Evolutionary conservation across 2,113 vertebrate species (phyloP), one percentile per base, ranked within the genome.

Genomic region (Scalopus aquaticus): DNA sequence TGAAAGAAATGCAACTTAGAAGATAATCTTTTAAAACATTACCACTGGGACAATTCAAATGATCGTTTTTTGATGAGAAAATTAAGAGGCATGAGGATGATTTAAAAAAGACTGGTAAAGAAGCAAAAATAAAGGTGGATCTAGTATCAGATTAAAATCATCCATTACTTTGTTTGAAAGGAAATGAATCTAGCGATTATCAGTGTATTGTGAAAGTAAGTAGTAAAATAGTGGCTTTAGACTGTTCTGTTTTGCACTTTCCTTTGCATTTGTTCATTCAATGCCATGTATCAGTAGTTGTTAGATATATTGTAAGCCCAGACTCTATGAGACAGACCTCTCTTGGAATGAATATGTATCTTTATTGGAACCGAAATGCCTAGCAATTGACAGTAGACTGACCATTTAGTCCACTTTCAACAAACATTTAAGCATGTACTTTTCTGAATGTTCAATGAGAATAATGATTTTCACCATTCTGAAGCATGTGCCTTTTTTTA

Each of bases 201-300:
- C 30, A 35, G 28, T 28, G 54, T 17, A 7, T 11, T 17, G 19
- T 17, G 39, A 1, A 39, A 22, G 11, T 16, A 32, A 7, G n/a
- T 0, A 26, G 2, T 1, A 20, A 10, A 22, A 19, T 1, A 3
- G 10, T 24, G n/a, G 64, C 37, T 42, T 28, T 17, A 30, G 6
- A 17, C 16, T 11, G 5, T 30, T 22, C 28, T 51, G 42, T 42
- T 19, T 39, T 22, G 30, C 19, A 79, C 32, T 22, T 5, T 13
- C 3, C 12, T n/a, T 12, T 32, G 17, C 5, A 5, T 30, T 22
- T 62, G 12, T 24, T 44, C 30, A 42, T 24, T 49, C 30, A 37
- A 2, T 39, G 19, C n/a, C 32, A n/a, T 3, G 3, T 56, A 44
- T 39, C n/a, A 35, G 5, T 6, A 60, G 28, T 49, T 20, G 5